Evolutionary conservation across 2,113 vertebrate species (phyloP), one percentile per base, ranked within the genome.

Genomic region (Rattus rattus): DNA sequence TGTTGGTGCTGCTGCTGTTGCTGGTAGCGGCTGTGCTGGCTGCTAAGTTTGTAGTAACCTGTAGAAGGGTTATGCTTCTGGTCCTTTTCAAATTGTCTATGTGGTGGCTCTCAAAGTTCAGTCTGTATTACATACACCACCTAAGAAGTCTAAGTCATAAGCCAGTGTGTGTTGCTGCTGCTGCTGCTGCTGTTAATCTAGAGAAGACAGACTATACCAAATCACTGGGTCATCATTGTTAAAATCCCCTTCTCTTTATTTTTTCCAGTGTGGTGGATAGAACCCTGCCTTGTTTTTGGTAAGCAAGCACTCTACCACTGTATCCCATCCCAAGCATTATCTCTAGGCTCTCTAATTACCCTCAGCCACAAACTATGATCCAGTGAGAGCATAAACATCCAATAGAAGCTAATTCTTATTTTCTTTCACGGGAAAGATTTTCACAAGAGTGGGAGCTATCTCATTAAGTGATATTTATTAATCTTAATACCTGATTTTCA

Each of bases 401-500:
- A 7, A 61, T 63, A 75, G 30, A 91, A 88, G 26, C 5, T 73
- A 65, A 54, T 61, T 49, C 17, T 69, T 90, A 24, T 5, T 28
- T 92, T 65, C 72, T 95, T 80, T 92, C 79, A 79, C 28, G 59
- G 17, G 59, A 80, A 90, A 83, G 16, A 1, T 47, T 93, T 95
- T 63, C 19, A 73, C 4, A 75, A 65, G 76, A 77, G 17, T 67
- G 87, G 30, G 52, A 65, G 43, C 59, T 14, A 81, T 86, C 61
- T 90, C 65, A 80, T 86, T 90, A 93, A 85, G 67, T 76, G 10
- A 73, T 84, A 70, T 61, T 90, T 52, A 79, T 88, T 92, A 83
- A 72, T 36, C 65, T 33, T 93, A 91, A 92, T 67, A 61, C 5
- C 70, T 90, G 63, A 84, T 80, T 97, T 93, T 92, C 88, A 88